phyloP scores from a whole-genome alignment of 2,113 vertebrate species.

The Saguinus imperator region DNA sequence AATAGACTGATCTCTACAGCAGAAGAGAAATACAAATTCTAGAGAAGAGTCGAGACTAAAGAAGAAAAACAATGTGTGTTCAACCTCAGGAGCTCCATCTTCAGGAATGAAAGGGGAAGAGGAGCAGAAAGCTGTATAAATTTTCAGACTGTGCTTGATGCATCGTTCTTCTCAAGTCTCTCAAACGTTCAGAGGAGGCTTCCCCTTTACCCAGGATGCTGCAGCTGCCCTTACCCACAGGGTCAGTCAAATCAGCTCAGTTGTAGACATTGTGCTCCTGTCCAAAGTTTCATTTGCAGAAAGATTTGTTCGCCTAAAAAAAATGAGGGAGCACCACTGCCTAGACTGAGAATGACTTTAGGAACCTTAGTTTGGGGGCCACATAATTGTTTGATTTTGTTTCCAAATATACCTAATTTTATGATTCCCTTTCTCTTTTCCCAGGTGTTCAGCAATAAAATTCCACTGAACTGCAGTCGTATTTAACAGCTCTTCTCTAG shows the following conservation, averaged over 20 bases:
- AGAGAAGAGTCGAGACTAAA: not conserved
- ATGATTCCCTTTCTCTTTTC: not conserved
- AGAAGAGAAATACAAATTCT: not conserved
- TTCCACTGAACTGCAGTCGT: not conserved
- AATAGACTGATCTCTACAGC: not conserved
- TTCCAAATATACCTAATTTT: not conserved
- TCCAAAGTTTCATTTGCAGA: not conserved
- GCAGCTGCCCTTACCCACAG: too few species aligned
- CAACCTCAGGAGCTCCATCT: not conserved
- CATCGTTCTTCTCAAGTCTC: not conserved
- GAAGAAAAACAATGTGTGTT: not conserved
- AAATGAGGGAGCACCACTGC: not conserved
- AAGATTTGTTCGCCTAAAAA: not conserved
- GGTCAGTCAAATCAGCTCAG: not conserved
- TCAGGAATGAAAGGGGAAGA: not conserved
- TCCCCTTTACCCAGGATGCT: not conserved
- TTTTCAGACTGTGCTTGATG: not conserved
- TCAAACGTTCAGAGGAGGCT: not conserved
- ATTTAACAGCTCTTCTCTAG: not conserved
- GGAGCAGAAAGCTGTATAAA: rapidly evolving
- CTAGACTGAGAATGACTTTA: not conserved
- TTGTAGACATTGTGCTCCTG: not conserved
- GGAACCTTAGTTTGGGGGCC: not conserved
- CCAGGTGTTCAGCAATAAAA: not conserved
- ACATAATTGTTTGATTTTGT: not conserved